A percentile compares a stretch with the other conserved stretches of the same genome.
These are phyloP conservation scores for Aporophyla nigra DNA, from an alignment of 2,888 invertebrate genomes.

Conservation along the genomic window DNA sequence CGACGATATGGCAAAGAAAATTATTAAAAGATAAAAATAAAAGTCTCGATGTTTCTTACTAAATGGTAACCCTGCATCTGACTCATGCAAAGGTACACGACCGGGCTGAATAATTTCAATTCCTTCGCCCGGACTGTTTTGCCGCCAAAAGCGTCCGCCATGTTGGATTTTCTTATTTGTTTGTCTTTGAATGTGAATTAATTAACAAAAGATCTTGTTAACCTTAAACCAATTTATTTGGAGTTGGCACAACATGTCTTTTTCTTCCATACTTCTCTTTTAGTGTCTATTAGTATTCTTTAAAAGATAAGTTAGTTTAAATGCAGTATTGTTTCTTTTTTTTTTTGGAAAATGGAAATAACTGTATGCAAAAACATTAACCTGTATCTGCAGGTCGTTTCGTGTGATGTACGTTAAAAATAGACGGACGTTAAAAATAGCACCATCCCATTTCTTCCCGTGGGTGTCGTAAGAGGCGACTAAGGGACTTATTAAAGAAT, in stretches of 20 bases:
- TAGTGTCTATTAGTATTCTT: too few relatives aligned
- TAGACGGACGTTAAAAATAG: too few relatives aligned
- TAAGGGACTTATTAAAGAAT: too few relatives aligned
- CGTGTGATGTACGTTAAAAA: too few relatives aligned
- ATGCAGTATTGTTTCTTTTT: background rate
- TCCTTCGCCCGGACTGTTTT: slow-evolving; percentile 57
- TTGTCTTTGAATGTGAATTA: slow-evolving; percentile 9
- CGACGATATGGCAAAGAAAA: too few relatives aligned
- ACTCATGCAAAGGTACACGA: slow-evolving; percentile 55
- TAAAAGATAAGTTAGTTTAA: background rate
- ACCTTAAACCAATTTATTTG: too few relatives aligned
- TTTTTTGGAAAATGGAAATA: background rate
- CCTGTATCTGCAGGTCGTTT: too few relatives aligned
- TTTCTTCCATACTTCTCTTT: too few relatives aligned
- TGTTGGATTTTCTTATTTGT: slow-evolving; percentile 39
- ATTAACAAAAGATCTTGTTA: background rate
- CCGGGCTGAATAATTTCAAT: slow-evolving; percentile 55
- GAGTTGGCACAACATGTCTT: too few relatives aligned
- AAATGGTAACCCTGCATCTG: slow-evolving; percentile 41
- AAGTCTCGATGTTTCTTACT: background rate
- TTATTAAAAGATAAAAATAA: background rate
- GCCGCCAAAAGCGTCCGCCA: slow-evolving; percentile 49
- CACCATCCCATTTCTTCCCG: too few relatives aligned
- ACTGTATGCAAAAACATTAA: too few relatives aligned
- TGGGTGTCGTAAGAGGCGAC: too few relatives aligned